Conservation (phyloP, 2,113 vertebrate species). For the Irena cyanogastra region DNA sequence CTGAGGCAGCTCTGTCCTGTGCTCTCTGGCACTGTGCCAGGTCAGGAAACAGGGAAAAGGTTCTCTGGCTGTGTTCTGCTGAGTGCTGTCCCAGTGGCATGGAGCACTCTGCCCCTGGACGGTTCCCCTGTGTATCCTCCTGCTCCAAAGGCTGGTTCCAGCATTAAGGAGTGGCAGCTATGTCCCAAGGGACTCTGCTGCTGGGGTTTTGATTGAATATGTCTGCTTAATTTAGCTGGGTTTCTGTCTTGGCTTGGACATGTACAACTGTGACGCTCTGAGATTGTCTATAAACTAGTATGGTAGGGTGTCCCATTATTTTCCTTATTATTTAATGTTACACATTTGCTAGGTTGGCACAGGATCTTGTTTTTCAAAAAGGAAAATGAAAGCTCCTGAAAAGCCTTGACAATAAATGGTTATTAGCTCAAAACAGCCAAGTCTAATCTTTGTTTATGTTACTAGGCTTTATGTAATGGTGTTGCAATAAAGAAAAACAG, state of each 20-base stretch:
- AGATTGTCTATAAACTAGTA: neutral
- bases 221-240: neutral
- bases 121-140: neutral
- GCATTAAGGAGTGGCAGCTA: neutral
- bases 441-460: conserved; percentile 62
- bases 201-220: neutral
- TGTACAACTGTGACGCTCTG: neutral
- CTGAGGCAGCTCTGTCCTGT: neutral
- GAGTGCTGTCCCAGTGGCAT: accelerated
- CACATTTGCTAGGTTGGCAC: conserved; percentile 42
- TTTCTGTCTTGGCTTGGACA: neutral
- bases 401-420: conserved; percentile 50
- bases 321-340: conserved; percentile 41
- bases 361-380: conserved; percentile 37
- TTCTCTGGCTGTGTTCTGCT: neutral
- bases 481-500: conserved; percentile 60
- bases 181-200: neutral
- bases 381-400: conserved; percentile 56
- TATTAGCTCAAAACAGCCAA: conserved; percentile 54
- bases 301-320: conserved; percentile 15
- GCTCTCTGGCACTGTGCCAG: accelerated
- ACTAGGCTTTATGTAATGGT: conserved; percentile 26
- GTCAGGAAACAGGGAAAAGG: neutral
- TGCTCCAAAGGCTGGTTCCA: neutral
- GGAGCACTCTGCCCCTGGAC: neutral